A percentile compares a stretch with the other conserved stretches of the same genome.
phyloP scores from a whole-genome alignment of 2,797 vertebrate genomes.

The Cuniculus paca region DNA sequence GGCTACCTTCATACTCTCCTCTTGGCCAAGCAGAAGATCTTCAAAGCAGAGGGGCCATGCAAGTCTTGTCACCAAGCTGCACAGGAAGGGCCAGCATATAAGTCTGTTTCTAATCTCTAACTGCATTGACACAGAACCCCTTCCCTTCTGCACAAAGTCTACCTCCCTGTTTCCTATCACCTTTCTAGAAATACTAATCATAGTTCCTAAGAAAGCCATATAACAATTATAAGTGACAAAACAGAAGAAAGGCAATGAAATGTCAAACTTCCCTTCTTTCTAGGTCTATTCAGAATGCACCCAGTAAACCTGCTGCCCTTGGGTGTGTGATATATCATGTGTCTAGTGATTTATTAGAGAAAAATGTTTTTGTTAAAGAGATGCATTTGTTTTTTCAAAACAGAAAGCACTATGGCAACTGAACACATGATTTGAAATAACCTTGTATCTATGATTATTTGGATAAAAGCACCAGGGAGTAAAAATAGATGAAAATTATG shows the following conservation, averaged over 20 bases:
- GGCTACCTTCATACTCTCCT: background rate
- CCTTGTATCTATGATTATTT: conserved; percentile 33
- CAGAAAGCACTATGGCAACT: conserved; percentile 58
- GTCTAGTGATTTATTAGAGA: conserved; percentile 43
- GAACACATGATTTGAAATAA: conserved; percentile 56
- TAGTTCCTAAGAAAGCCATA: conserved; percentile 16
- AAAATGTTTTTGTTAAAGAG: conserved; percentile 23
- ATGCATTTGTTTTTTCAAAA: conserved; percentile 61
- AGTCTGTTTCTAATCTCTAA: conserved; percentile 5
- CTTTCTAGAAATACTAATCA: conserved; percentile 10
- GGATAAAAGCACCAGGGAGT: conserved; percentile 42
- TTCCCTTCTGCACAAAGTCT: background rate
- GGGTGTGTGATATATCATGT: background rate
- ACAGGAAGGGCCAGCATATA: background rate
- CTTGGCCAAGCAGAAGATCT: background rate
- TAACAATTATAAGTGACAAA: background rate
- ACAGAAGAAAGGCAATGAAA: background rate
- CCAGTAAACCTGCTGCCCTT: background rate
- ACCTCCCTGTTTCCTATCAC: background rate
- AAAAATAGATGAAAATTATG: conserved; percentile 48
- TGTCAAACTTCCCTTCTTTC: background rate
- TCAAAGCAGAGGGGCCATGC: background rate
- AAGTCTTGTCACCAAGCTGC: background rate
- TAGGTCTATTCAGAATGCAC: background rate
- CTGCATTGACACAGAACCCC: background rate